Base-by-base conservation (phyloP, 1,140 invertebrate species). In the Drosophila varians region DNA sequence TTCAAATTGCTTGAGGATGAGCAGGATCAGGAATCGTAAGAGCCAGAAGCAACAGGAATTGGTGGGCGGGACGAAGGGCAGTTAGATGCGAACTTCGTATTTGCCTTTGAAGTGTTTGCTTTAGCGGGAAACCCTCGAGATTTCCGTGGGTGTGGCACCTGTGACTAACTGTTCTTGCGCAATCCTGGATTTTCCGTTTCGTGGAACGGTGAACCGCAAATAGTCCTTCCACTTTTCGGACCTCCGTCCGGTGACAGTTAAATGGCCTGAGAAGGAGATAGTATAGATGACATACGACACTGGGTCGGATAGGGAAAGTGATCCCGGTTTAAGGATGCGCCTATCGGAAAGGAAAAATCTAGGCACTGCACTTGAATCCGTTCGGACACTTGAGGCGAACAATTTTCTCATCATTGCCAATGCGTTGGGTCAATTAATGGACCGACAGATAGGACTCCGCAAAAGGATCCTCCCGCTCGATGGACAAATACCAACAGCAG, bases 371-470 rank as follows among this genome's bases (percentile, higher is more conserved):
- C 79, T 87, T 82, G 82, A 88, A 77, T 80, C 45, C 55, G 25
- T 54, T 54, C 14, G 77, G 68, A 69, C 83, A 77, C 82, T 82
- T 87, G 77, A 87, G 65, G 36, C 61, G 56, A 58, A 64, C 55
- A 82, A 80, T 87, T 86, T 86, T 86, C 82, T 77, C 82, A 86
- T 87, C 47, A 77, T 77, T 86, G 82, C 64, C 68, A 80, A 80
- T 76, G 80, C 58, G 62, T 53, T 80, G 77, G 60, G 80, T 87
- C 82, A 87, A 87, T 87, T 87, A 87, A 87, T 87, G 74, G 56
- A 54, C 43, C 19, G 18, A 53, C 28, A 53, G 48, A 28, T 54
- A 57, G 47, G 57, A 42, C 23, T 19, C 16, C 43, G 51, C 64
- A 47, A 56, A 43, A 49, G 77, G 55, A 71, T 75, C 54, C 36